Evolutionary conservation across 23 tunicate species (phyloP), one percentile per base, ranked within the genome.

Genomic region (Styela plicata): DNA sequence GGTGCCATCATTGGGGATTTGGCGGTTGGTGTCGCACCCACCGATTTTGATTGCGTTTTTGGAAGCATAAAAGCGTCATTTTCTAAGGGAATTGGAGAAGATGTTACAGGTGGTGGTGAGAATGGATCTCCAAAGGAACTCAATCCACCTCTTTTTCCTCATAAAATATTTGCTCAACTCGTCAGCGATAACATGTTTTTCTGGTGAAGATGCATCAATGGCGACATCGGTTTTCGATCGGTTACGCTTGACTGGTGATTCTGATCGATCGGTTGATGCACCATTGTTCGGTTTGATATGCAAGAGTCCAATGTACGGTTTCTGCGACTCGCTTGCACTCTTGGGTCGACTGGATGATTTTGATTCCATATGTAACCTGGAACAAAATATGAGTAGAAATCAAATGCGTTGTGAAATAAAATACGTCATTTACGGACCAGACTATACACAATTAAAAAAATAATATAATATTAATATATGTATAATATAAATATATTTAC

Each of bases 1-100:
- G 81, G 81, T 2, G 81, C 67, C 63, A 67, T 29, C 71, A 67
- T 27, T 67, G 71, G 31, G 7, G 77, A 18, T n/a, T 28, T 21
- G 36, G 77, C 34, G 17, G 77, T 21, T 7, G 77, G 77, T 71
- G 35, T 71, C 29, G 57, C 57, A 5, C 57, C 57, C 10, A 44
- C 57, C 7, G 57, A 44, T 44, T 44, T 44, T 13, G 57, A 44
- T 44, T 44, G 57, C 57, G 57, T 44, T 44, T 44, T 44, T 13
- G 57, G 13, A 7, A 44, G 57, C 7, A 44, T 13, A 13, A 44
- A 44, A 44, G 57, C 13, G 57, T 44, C 57, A 44, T 44, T 44
- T 44, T 44, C 57, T 7, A 44, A 13, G 57, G 57, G 57, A 44
- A 44, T 44, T 5, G 57, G 57, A 44, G 57, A 44, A 44, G 57